Base-by-base conservation (phyloP, 2,113 vertebrate genomes). In the Corvus cornix region DNA sequence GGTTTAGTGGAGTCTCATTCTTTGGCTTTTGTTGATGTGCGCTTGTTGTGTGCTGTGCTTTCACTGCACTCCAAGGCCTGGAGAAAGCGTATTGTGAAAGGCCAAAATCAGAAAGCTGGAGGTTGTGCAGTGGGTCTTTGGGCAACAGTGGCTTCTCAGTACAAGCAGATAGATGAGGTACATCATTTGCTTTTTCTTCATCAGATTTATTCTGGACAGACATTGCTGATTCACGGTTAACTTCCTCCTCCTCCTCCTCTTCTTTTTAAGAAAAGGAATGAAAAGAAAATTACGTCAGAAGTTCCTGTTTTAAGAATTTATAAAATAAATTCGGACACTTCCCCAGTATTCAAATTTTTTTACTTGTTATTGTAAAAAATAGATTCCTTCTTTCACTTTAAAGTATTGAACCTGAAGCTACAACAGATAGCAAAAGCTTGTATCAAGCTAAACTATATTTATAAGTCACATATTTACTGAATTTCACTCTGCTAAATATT, bases 31-130 rank as follows among this genome's bases (percentile, higher is more conserved):
- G 88, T 46, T 95, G 33, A 11, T 2, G 14, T 1, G 35, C 16
- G 2, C 53, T 69, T 11, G n/a, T 7, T 7, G 48, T 1, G 1
- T 5, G 39, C 23, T 73, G 96, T 2, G 22, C 49, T 51, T 16
- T 60, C 5, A 10, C n/a, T 12, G 26, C 72, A 17, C 89, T 91
- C 84, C 97, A 87, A 8, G 93, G 83, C 72, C 91, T 97, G 86
- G 98, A 94, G 66, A 99, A 92, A 16, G 98, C 95, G 33, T 99
- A 97, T 7, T 98, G 98, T 9, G 98, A 98, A 58, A 99, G 98
- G 8, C 99, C 99, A 30, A 99, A 99, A 87, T 99, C 99, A 4
- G 98, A 98, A 62, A 99, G 98, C 58, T 98, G 98, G 1, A 99
- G 99, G 48, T 97, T 98, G 5, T 70, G 95, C 81, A 98, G 90